Conservation (phyloP, 2,888 invertebrate species). For the Petrolisthes manimaculis region DNA sequence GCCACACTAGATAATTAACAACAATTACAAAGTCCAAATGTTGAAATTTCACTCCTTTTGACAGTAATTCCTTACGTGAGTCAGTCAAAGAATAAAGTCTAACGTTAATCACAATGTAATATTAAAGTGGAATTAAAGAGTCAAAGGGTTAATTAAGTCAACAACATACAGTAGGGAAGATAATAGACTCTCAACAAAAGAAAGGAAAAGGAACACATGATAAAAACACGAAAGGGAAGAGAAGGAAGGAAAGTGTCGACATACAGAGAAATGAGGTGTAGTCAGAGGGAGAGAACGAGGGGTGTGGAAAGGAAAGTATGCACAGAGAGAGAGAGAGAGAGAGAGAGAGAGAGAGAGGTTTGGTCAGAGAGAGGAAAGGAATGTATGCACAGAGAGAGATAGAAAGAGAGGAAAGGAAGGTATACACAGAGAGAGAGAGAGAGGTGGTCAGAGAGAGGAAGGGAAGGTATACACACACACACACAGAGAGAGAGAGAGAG, state of each 20-base stretch:
- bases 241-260: background rate
- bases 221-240: background rate
- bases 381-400: background rate
- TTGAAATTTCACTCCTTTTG: too few species aligned
- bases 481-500: background rate
- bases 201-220: background rate
- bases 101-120: too few species aligned
- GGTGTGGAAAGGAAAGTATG: too few species aligned
- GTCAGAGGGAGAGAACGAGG: too few species aligned
- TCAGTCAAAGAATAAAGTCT: too few species aligned
- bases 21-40: too few species aligned
- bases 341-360: background rate
- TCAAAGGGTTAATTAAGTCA: too few species aligned
- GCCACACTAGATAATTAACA: too few species aligned
- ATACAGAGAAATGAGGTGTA: background rate
- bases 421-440: slow-evolving; percentile 19
- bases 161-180: too few species aligned
- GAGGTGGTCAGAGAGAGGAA: background rate
- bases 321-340: background rate
- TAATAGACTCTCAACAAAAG: too few species aligned
- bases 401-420: slow-evolving; percentile 17
- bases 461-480: background rate
- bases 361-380: background rate
- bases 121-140: too few species aligned
- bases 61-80: too few species aligned